Evolutionary conservation across 2,797 vertebrate genomes (phyloP), one percentile per base, ranked within the genome.

Genomic region (Falco concolor): DNA sequence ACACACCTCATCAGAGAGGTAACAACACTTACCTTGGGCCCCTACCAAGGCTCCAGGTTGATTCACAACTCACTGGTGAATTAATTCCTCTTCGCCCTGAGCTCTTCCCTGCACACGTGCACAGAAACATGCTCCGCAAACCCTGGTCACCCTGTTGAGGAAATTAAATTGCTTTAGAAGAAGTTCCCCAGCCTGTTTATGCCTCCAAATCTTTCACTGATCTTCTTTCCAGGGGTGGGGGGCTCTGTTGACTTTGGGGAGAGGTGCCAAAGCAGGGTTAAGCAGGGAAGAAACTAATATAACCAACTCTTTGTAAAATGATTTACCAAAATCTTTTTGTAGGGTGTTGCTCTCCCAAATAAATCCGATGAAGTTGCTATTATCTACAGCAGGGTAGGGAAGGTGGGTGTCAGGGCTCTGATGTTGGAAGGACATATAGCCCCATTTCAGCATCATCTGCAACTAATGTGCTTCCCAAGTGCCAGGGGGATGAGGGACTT

Each of bases 41-140:
- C 63, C n/a, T 79, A 36, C 59, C 79, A 64, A 85, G 28, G 30
- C 61, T 77, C 44, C 65, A 72, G 50, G 79, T 53, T 32, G 50
- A 91, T 86, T 68, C 87, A 72, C 75, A 87, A n/a, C 60, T 92
- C 85, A 44, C 64, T 42, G 49, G 64, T 91, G 64, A 83, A 90
- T 61, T 2, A 4, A 42, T 72, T 93, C 68, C 36, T 85, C 53
- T 73, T 85, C 6, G 1, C 23, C 64, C 78, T 42, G 25, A 82
- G 64, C 56, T 83, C 32, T 63, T 61, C 54, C 44, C 68, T 70
- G 18, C 56, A 52, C 56, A 56, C 0, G 0, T 61, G 56, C 61
- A 64, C 69, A 63, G 80, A 63, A 90, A 21, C 17, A 13, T 9
- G 17, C 13, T 70, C 44, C 1, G 2, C 54, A 87, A 67, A 64